Evolutionary conservation across 30 jellyfish, hydroid and myxozoan species (phyloP).

Genomic region (Turritopsis rubra): DNA sequence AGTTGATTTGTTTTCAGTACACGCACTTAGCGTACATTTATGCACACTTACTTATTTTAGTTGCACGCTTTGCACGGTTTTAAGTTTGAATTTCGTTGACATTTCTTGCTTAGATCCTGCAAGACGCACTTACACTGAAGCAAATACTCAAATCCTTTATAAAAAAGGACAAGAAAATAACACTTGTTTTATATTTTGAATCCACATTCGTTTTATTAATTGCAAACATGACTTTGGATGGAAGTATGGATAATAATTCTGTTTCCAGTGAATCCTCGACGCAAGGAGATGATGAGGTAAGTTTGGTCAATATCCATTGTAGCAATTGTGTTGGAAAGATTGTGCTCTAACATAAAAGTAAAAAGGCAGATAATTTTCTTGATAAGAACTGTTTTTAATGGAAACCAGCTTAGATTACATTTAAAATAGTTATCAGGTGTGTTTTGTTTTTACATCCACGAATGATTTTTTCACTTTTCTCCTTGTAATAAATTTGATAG

Average conservation of each 20-base stretch:
- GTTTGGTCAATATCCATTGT: no score
- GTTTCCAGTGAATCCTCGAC: slow-evolving; percentile 27
- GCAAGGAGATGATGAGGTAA: slow-evolving; percentile 29
- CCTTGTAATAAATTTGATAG: not conserved
- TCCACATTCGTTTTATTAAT: not conserved
- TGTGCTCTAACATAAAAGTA: no score
- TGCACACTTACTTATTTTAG: not conserved
- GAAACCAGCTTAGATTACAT: no score
- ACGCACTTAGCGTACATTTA: not conserved
- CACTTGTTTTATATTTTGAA: not conserved
- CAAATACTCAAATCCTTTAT: not conserved
- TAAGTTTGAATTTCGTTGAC: not conserved
- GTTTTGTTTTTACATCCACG: no score
- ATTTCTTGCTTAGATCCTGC: slow-evolving; percentile 10
- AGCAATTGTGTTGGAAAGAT: no score
- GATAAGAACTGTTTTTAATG: no score
- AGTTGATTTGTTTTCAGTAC: not conserved
- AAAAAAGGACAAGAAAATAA: not conserved
- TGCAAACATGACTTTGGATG: slow-evolving; percentile 23
- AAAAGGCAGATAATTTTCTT: no score
- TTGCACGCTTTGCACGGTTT: not conserved
- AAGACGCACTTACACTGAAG: slow-evolving; percentile 13
- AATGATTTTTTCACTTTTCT: not conserved
- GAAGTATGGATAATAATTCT: slow-evolving; percentile 31
- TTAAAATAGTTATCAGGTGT: no score